These are phyloP conservation scores for Cryptoprocta ferox DNA, from an alignment of 2,797 vertebrate genomes.

Conservation along the genomic window DNA sequence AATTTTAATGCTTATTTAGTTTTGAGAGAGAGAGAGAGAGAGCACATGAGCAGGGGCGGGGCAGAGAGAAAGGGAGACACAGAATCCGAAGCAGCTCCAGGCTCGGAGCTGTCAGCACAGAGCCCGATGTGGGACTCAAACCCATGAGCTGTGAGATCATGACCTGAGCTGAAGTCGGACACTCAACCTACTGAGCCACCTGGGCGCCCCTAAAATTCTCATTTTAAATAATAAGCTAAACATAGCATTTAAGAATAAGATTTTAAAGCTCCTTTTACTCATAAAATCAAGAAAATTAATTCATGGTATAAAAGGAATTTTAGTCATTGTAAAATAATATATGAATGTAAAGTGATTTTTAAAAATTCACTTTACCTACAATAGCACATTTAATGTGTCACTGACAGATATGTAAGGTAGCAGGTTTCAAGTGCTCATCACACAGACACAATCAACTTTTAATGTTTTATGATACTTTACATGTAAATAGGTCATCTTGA, in stretches of 20 bases:
- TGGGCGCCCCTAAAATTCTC: not conserved
- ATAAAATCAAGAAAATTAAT: not conserved
- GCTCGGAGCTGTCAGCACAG: no score
- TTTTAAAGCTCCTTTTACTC: not conserved
- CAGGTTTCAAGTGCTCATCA: not conserved
- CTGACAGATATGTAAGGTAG: accelerated
- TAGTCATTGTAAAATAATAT: not conserved
- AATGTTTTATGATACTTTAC: not conserved
- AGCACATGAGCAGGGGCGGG: no score
- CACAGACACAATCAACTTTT: not conserved
- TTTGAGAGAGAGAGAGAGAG: no score
- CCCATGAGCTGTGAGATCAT: accelerated
- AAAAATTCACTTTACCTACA: not conserved
- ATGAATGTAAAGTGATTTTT: not conserved
- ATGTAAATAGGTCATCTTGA: not conserved
- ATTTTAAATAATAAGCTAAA: not conserved
- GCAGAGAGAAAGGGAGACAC: no score
- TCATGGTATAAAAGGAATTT: not conserved
- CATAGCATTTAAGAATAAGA: not conserved
- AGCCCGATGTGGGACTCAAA: accelerated
- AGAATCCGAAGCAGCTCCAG: no score
- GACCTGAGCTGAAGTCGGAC: no score
- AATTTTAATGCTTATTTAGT: no score
- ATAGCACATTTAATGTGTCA: not conserved
- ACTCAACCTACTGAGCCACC: no score